Conservation (phyloP, 2,888 invertebrate genomes). For the Chrysolina oricalcia region DNA sequence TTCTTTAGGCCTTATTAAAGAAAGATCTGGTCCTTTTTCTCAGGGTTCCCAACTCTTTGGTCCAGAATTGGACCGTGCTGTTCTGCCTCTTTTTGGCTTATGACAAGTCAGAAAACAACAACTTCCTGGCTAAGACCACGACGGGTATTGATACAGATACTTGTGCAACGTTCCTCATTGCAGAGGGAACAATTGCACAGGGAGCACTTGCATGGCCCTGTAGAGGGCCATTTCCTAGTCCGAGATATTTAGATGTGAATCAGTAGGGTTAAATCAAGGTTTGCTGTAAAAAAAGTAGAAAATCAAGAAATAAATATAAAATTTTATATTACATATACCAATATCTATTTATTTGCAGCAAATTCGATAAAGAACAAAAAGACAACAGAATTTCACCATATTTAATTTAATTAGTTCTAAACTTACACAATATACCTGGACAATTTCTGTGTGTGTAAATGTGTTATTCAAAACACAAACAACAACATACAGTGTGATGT, state of each 20-base stretch:
- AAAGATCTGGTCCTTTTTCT: too few relatives aligned
- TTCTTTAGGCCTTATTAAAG: too few relatives aligned
- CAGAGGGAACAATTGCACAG: too few relatives aligned
- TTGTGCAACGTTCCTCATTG: too few relatives aligned
- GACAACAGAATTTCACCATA: slow-evolving; percentile 51
- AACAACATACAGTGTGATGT: slow-evolving; percentile 62
- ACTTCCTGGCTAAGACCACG: too few relatives aligned
- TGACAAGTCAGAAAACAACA: too few relatives aligned
- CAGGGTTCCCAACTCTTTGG: too few relatives aligned
- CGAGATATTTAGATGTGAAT: background rate
- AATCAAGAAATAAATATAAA: slow-evolving; percentile 44
- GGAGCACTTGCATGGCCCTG: background rate
- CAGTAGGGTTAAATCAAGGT: background rate
- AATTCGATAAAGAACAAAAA: slow-evolving; percentile 51
- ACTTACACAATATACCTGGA: slow-evolving; percentile 51
- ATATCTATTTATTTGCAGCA: slow-evolving; percentile 41
- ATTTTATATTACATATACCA: slow-evolving; percentile 50
- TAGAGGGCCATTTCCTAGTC: too few relatives aligned
- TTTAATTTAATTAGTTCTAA: slow-evolving; percentile 50
- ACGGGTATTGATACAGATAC: too few relatives aligned
- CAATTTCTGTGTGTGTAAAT: slow-evolving; percentile 50
- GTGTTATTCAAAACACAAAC: slow-evolving; percentile 55
- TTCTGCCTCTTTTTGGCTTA: too few relatives aligned
- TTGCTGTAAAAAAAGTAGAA: slow-evolving; percentile 30
- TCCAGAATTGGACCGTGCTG: too few relatives aligned